Evolutionary conservation across 2,797 vertebrate species (phyloP).

Genomic region (Gymnodraco acuticeps): DNA sequence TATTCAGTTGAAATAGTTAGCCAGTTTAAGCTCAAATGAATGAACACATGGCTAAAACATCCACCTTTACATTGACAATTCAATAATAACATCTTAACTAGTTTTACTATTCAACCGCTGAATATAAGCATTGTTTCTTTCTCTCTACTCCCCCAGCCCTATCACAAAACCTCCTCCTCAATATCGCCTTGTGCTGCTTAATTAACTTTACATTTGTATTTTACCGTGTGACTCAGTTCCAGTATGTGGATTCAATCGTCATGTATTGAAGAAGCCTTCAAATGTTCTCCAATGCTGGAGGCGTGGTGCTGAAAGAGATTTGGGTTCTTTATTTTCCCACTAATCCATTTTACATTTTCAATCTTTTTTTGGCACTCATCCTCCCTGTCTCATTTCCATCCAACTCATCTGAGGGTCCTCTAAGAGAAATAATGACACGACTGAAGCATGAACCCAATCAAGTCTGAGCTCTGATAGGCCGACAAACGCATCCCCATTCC

Average conservation of each 20-base stretch:
- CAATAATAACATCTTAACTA: background rate
- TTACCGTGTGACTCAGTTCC: conserved; percentile 45
- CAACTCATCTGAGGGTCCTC: conserved; percentile 46
- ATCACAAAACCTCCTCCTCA: conserved; percentile 11
- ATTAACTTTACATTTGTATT: conserved; percentile 43
- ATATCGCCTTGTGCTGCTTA: background rate
- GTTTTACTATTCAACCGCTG: background rate
- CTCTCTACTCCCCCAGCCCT: conserved; percentile 25
- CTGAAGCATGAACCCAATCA: conserved; percentile 55
- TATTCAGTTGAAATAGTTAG: background rate
- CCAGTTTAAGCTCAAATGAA: background rate
- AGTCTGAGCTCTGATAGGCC: conserved; percentile 26
- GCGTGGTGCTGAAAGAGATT: conserved; percentile 53
- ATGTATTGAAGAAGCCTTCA: conserved; percentile 61
- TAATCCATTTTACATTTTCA: conserved; percentile 53
- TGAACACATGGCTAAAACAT: background rate
- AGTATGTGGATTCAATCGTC: conserved; percentile 69
- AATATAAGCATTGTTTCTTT: conserved; percentile 9
- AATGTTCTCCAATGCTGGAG: conserved; percentile 59
- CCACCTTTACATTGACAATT: background rate
- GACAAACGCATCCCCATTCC: conserved; percentile 34
- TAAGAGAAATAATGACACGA: conserved; percentile 41
- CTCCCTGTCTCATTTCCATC: conserved; percentile 45
- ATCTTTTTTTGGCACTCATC: conserved; percentile 55
- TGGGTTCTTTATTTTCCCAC: conserved; percentile 38